These are phyloP conservation scores for Alloscopus bannaensis DNA, from an alignment of 2,888 invertebrate species.

Conservation along the genomic window DNA sequence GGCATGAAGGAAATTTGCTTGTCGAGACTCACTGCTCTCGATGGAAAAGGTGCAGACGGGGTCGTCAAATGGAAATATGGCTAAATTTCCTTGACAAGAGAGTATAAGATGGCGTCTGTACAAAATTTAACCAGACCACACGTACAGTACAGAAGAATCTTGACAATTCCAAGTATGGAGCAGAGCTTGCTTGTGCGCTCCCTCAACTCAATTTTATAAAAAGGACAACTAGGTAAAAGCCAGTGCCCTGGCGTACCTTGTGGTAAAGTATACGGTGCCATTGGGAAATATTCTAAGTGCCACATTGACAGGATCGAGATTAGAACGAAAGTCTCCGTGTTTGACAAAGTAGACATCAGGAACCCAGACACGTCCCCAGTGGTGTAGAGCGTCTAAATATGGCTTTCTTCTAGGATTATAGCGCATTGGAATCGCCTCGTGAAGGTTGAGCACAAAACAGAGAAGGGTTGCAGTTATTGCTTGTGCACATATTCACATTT, in stretches of 20 bases:
- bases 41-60: slow-evolving; percentile 96
- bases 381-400: slow-evolving; percentile 93
- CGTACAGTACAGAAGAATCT: background rate
- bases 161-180: background rate
- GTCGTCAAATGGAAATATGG: slow-evolving; percentile 97
- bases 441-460: too few relatives aligned
- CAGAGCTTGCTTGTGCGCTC: background rate
- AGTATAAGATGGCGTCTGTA: slow-evolving; percentile 90
- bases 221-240: background rate
- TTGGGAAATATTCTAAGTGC: slow-evolving; percentile 93
- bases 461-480: too few relatives aligned
- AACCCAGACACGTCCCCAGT: slow-evolving; percentile 82
- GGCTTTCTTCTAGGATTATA: slow-evolving; percentile 69
- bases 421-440: slow-evolving; percentile 72
- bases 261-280: slow-evolving; percentile 95
- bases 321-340: slow-evolving; percentile 97
- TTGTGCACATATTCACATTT: too few relatives aligned
- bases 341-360: slow-evolving; percentile 97
- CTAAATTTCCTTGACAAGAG: slow-evolving; percentile 93
- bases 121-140: slow-evolving; percentile 20
- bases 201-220: too few relatives aligned
- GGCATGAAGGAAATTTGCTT: background rate
- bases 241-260: slow-evolving; percentile 81
- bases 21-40: slow-evolving; percentile 91
- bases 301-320: slow-evolving; percentile 94